Conservation (phyloP, 92 coral and sea anemone species). For the Umimayanthus chanpuru region DNA sequence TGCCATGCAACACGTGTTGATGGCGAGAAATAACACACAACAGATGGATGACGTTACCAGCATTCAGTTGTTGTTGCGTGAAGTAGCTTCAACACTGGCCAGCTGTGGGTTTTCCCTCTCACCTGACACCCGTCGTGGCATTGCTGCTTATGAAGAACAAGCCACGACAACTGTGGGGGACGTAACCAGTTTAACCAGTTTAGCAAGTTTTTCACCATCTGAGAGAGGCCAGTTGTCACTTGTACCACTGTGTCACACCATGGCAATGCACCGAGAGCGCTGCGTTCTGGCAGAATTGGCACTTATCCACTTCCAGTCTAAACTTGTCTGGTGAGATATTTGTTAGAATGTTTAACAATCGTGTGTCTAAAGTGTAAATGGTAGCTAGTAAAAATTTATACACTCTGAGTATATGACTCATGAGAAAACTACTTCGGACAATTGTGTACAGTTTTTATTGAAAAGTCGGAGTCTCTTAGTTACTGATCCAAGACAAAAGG, state of each 20-base stretch:
- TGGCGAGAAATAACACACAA: not conserved
- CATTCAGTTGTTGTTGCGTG: slow-evolving; percentile 20
- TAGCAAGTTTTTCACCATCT: slow-evolving; percentile 28
- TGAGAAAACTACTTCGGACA: too few species aligned
- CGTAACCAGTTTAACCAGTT: slow-evolving; percentile 6
- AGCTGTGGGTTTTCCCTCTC: not conserved
- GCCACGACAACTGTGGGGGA: not conserved
- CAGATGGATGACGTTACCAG: not conserved
- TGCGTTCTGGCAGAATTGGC: slow-evolving; percentile 9
- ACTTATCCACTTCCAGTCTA: slow-evolving; percentile 2
- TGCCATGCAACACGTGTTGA: not conserved
- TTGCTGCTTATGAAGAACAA: not conserved
- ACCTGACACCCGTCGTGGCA: not conserved
- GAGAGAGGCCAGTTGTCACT: slow-evolving; percentile 22
- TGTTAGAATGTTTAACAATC: not conserved
- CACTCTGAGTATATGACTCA: too few species aligned
- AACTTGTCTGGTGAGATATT: slow-evolving; percentile 29
- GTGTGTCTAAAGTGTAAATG: not conserved
- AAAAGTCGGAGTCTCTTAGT: too few species aligned
- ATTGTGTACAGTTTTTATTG: too few species aligned
- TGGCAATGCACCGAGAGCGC: slow-evolving; percentile 19
- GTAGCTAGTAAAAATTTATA: too few species aligned
- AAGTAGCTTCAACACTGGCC: slow-evolving; percentile 12
- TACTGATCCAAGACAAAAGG: too few species aligned
- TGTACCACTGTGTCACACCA: slow-evolving; percentile 18